phyloP scores from a whole-genome alignment of 1,140 invertebrate genomes.

The Holotrichia oblita region DNA sequence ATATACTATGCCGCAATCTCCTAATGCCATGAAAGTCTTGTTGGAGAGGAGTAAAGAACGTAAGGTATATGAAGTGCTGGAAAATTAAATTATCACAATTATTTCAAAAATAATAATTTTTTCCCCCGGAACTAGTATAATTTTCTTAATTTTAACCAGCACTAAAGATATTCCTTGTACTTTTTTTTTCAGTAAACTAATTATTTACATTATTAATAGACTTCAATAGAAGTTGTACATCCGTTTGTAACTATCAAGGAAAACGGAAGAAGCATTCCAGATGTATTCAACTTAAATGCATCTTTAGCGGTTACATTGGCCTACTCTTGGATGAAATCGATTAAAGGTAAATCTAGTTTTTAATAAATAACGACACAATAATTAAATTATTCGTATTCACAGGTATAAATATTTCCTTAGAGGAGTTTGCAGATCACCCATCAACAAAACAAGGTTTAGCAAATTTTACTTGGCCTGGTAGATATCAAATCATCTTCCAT shows the following conservation, averaged over 20 bases:
- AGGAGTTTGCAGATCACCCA: background rate
- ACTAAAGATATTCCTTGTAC: slow-evolving; percentile 26
- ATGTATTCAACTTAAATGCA: slow-evolving; percentile 78
- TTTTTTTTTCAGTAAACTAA: slow-evolving; percentile 21
- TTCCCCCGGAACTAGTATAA: no score
- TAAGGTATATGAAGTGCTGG: slow-evolving; percentile 62
- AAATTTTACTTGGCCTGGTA: slow-evolving; percentile 75
- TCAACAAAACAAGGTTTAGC: slow-evolving; percentile 63
- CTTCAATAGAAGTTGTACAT: slow-evolving; percentile 65
- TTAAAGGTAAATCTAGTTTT: background rate
- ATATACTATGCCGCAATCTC: slow-evolving; percentile 77
- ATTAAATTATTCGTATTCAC: background rate
- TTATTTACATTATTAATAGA: slow-evolving; percentile 60
- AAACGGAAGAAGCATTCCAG: slow-evolving; percentile 41
- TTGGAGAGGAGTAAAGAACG: slow-evolving; percentile 71
- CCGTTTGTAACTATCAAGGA: slow-evolving; percentile 33
- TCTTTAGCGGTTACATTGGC: slow-evolving; percentile 84
- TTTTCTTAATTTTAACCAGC: background rate
- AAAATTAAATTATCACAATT: background rate
- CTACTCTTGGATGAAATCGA: slow-evolving; percentile 70
- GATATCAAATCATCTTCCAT: slow-evolving; percentile 72
- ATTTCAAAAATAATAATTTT: no score
- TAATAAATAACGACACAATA: background rate
- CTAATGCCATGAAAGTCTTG: slow-evolving; percentile 76
- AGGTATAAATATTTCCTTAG: slow-evolving; percentile 11